Base-by-base conservation (phyloP, 2,797 vertebrate species). In the Crenuchus spilurus region DNA sequence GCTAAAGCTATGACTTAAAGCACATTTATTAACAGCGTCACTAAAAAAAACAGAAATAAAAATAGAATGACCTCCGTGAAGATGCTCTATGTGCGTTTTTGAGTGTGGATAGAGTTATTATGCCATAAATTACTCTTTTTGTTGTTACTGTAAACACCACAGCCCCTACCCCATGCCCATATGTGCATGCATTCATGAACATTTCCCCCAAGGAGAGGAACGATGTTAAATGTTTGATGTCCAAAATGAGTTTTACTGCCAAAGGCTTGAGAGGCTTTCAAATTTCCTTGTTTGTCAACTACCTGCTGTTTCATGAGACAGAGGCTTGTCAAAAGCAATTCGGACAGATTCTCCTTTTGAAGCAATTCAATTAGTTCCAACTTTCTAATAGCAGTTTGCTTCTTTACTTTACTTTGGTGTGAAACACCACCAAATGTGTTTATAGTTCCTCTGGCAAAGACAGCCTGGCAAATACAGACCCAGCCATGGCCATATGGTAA, bases 241-340 rank as follows among this genome's bases (percentile, higher is more conserved):
- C 91, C 86, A 88, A 87, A 91, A 87, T 86, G 85, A 87, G 85
- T 91, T 90, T 66, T 91, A 89, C 84, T 89, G 89, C 89, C 91
- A 91, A 92, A 91, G 89, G 89, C 88, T 91, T 90, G 85, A 84
- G 80, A 87, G 88, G 80, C 84, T 88, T 91, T 92, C 85, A 89
- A 86, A 86, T 84, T 80, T 84, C 81, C 87, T 88, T 90, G 89
- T 93, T 92, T 92, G 90, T 92, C 91, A 91, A 88, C 87, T 92
- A 92, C 92, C 92, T 92, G 92, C 93, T 92, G 91, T 92, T 93
- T 92, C 88, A 91, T 62, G 85, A 91, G 87, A 90, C 88, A 87
- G 84, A 88, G 85, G 87, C 90, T 91, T 91, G 88, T 92, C 87
- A 89, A 87, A 90, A 88, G 89, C 87, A 73, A 85, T 85, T 80